Percentiles rank a stretch among this genome's conserved stretches.
phyloP scores from a whole-genome alignment of 2,797 vertebrate species.

The Enteromius radiatus region DNA sequence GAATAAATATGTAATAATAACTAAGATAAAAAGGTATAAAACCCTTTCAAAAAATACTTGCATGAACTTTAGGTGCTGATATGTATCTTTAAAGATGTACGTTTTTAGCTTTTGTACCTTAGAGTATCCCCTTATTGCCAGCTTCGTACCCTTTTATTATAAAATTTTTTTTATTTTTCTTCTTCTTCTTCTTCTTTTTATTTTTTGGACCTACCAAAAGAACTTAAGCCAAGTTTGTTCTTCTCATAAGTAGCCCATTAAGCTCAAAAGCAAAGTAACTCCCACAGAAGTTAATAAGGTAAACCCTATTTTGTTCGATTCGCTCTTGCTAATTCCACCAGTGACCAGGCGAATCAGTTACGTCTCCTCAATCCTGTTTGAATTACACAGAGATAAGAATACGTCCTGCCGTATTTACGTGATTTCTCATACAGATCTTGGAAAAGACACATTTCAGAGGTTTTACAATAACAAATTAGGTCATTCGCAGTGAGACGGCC shows the following conservation, averaged over 20 bases:
- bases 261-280: slow-evolving; percentile 38
- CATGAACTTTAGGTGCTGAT: not conserved
- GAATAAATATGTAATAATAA: not conserved
- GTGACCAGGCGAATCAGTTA: slow-evolving; percentile 27
- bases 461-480: slow-evolving; percentile 65
- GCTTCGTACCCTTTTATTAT: not conserved
- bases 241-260: slow-evolving; percentile 47
- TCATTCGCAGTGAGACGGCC: slow-evolving; percentile 54
- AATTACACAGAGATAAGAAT: slow-evolving; percentile 45
- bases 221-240: slow-evolving; percentile 41
- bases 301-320: slow-evolving; percentile 56
- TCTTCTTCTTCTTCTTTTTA: no score
- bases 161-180: no score
- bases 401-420: slow-evolving; percentile 50
- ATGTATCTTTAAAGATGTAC: not conserved
- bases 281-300: slow-evolving; percentile 31
- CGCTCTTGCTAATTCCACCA: slow-evolving; percentile 41
- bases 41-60: not conserved
- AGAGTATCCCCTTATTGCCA: not conserved
- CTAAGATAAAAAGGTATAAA: not conserved
- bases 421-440: slow-evolving; percentile 58
- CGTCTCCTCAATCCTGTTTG: slow-evolving; percentile 14
- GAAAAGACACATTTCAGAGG: slow-evolving; percentile 59
- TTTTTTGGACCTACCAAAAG: slow-evolving; percentile 21
- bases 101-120: not conserved